Conservation (phyloP, 1,140 invertebrate species). For the Drosophila sturtevanti region DNA sequence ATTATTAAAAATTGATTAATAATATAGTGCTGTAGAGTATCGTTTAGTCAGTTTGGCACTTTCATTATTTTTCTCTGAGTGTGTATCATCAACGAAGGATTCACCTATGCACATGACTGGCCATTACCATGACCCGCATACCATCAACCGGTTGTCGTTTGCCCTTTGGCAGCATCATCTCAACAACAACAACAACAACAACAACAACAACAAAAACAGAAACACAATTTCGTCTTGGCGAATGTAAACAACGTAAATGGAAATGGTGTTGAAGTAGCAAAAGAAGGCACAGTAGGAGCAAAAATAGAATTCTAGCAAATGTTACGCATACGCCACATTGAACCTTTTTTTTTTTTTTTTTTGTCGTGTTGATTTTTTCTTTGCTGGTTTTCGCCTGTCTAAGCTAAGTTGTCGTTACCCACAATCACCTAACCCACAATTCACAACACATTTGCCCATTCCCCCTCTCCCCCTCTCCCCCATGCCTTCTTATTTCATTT, state of each 20-base stretch:
- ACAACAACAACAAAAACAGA: constrained; percentile 15
- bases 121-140: constrained; percentile 71
- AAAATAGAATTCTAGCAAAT: constrained; percentile 31
- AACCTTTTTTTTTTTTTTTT: constrained; percentile 60
- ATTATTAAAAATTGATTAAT: too few species aligned
- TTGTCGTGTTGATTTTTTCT: too few species aligned
- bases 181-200: constrained; percentile 25
- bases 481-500: constrained; percentile 19
- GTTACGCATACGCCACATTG: constrained; percentile 58
- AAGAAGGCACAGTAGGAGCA: constrained; percentile 12
- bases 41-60: too few species aligned
- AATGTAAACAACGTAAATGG: constrained; percentile 79
- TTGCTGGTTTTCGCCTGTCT: not conserved
- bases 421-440: constrained; percentile 1
- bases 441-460: not conserved
- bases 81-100: constrained; percentile 17
- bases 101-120: constrained; percentile 58
- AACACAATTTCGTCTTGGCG: constrained; percentile 48
- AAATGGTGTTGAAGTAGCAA: constrained; percentile 55
- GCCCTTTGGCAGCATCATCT: constrained; percentile 65
- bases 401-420: constrained; percentile 2
- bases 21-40: too few species aligned
- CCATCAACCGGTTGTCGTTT: constrained; percentile 71
- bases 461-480: not conserved
- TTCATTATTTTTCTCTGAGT: too few species aligned